Conservation (phyloP, 2,888 invertebrate species). For the Eurytoma californica region DNA sequence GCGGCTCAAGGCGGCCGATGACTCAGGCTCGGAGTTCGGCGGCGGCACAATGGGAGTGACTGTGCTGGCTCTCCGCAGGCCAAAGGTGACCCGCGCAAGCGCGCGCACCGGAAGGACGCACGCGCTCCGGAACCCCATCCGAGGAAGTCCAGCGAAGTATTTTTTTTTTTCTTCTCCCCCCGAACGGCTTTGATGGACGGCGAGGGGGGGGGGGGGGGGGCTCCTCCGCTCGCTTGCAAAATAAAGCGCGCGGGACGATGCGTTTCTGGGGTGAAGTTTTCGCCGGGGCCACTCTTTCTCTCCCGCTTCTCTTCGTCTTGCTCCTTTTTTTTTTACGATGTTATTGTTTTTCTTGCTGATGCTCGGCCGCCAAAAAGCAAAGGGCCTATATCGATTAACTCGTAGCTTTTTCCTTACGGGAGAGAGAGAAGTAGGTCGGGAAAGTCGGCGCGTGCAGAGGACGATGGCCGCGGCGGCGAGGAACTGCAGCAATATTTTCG, state of each 20-base stretch:
- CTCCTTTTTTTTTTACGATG: slow-evolving; percentile 3
- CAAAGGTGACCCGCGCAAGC: too few relatives aligned
- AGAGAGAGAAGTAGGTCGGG: neutral
- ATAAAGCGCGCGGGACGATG: neutral
- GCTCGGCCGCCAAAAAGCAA: neutral
- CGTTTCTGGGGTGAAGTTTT: slow-evolving; percentile 22
- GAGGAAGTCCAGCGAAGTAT: neutral
- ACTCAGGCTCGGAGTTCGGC: neutral
- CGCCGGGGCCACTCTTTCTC: neutral
- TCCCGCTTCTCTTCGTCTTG: too few relatives aligned
- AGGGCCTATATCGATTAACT: slow-evolving; percentile 4
- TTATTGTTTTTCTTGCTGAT: slow-evolving; percentile 33
- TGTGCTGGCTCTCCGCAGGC: too few relatives aligned
- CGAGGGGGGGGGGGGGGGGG: too few relatives aligned
- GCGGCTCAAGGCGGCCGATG: neutral
- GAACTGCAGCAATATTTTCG: too few relatives aligned
- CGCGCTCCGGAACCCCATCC: too few relatives aligned
- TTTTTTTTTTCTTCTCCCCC: neutral
- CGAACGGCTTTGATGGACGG: too few relatives aligned
- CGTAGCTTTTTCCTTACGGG: neutral
- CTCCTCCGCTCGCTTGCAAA: neutral
- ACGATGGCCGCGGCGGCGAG: too few relatives aligned
- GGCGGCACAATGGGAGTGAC: slow-evolving; percentile 1
- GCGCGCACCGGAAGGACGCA: neutral
- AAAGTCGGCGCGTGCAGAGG: neutral